These are phyloP conservation scores for Amphipyra berbera DNA, from an alignment of 2,888 invertebrate genomes.

Conservation along the genomic window DNA sequence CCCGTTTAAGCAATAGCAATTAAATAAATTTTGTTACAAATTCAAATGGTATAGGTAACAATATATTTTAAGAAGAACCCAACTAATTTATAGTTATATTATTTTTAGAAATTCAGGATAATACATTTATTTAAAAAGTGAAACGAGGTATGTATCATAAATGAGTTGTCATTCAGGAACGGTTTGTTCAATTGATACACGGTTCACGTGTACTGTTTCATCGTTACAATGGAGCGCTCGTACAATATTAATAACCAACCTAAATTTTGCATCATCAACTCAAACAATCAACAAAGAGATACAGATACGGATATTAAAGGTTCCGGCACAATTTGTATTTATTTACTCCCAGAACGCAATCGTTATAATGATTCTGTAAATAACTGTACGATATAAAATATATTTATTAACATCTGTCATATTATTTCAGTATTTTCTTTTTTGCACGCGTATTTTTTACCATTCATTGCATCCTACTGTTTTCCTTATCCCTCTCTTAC, in stretches of 20 bases:
- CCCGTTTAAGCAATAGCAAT: too few relatives aligned
- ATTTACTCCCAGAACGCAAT: slow-evolving; percentile 14
- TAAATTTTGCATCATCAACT: slow-evolving; percentile 27
- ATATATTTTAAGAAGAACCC: too few relatives aligned
- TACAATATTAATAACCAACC: slow-evolving; percentile 25
- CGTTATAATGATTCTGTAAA: not conserved
- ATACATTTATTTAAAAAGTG: not conserved
- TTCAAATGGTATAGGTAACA: too few relatives aligned
- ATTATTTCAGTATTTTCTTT: too few relatives aligned
- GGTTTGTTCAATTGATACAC: slow-evolving; percentile 20
- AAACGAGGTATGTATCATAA: slow-evolving; percentile 14
- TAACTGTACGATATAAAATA: too few relatives aligned
- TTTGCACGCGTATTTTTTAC: too few relatives aligned
- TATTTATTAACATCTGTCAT: too few relatives aligned
- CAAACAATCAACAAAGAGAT: slow-evolving; percentile 10
- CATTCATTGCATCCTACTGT: too few relatives aligned
- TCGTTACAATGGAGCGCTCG: slow-evolving; percentile 3
- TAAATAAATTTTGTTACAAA: too few relatives aligned
- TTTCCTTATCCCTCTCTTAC: too few relatives aligned
- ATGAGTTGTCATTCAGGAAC: slow-evolving; percentile 6
- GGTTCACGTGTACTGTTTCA: not conserved
- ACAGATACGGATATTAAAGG: not conserved
- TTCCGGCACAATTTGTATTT: slow-evolving; percentile 29
- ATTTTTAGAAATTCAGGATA: too few relatives aligned
- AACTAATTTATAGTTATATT: too few relatives aligned